These are phyloP conservation scores for Hypomecis punctinalis DNA, from an alignment of 2,888 invertebrate species.

Conservation along the genomic window DNA sequence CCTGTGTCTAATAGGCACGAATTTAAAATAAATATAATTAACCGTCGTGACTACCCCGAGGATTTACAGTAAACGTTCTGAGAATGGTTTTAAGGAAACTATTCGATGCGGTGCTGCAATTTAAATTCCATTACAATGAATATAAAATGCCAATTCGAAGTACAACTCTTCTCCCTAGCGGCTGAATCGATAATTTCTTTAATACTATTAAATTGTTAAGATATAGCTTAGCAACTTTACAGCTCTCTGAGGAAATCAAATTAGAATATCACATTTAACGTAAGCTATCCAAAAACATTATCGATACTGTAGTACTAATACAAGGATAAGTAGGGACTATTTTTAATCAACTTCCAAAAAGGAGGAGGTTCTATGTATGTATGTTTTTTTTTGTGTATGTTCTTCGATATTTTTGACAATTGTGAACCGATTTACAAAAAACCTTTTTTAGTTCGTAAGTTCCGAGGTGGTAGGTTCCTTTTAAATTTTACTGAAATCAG, in stretches of 20 bases:
- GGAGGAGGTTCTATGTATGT: too few species aligned
- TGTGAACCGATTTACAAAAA: too few species aligned
- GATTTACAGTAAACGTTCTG: constrained; percentile 66
- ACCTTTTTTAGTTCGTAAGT: too few species aligned
- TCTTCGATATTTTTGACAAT: too few species aligned
- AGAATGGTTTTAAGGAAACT: constrained; percentile 71
- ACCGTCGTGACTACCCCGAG: constrained; percentile 67
- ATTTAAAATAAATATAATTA: constrained; percentile 65
- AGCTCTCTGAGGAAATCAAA: constrained; percentile 28
- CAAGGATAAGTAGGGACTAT: too few species aligned
- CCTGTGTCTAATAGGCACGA: constrained; percentile 29
- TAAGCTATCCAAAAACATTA: background rate
- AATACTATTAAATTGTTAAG: constrained; percentile 46
- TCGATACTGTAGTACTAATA: too few species aligned
- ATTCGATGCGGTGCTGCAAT: constrained; percentile 69
- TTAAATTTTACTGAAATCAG: too few species aligned
- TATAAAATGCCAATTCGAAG: constrained; percentile 73
- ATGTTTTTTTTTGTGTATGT: too few species aligned
- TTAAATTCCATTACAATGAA: constrained; percentile 76
- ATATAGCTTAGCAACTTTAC: constrained; percentile 45
- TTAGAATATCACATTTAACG: constrained; percentile 33
- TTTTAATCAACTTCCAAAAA: too few species aligned
- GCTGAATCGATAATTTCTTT: constrained; percentile 56
- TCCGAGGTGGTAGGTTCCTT: too few species aligned
- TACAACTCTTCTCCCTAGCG: constrained; percentile 50